phyloP scores from a whole-genome alignment of 2,888 invertebrate species.

The Autographa gamma region DNA sequence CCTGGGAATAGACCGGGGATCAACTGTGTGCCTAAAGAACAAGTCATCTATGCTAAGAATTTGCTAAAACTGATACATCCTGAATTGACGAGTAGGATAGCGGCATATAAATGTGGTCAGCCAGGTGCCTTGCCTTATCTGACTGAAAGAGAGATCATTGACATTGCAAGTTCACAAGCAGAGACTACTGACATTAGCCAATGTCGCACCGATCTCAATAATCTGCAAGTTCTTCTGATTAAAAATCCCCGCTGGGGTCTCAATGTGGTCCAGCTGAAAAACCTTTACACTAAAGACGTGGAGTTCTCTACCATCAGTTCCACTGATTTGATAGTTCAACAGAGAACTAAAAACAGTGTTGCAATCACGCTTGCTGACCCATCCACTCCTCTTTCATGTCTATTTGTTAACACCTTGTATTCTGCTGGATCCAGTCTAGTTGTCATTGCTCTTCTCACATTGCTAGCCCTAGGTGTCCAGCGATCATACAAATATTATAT shows the following conservation, averaged over 20 bases:
- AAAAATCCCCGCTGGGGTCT: constrained; percentile 93
- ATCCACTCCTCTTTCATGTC: constrained; percentile 90
- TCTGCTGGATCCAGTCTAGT: constrained; percentile 82
- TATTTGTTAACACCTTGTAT: constrained; percentile 89
- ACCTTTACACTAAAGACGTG: constrained; percentile 76
- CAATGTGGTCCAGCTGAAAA: constrained; percentile 86
- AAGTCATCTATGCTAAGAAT: constrained; percentile 90
- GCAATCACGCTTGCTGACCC: constrained; percentile 89
- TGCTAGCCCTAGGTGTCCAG: constrained; percentile 76
- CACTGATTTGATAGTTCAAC: constrained; percentile 87
- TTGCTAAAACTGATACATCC: constrained; percentile 91
- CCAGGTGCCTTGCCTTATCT: constrained; percentile 87
- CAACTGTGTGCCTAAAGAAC: constrained; percentile 91
- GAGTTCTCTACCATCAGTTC: constrained; percentile 72
- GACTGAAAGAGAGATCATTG: constrained; percentile 90
- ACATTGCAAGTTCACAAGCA: constrained; percentile 82
- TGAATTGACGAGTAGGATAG: constrained; percentile 89
- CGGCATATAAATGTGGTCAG: constrained; percentile 89
- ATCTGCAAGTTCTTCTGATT: constrained; percentile 91
- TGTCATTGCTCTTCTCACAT: constrained; percentile 75
- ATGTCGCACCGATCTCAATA: constrained; percentile 89
- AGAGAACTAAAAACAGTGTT: constrained; percentile 86
- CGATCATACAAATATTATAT: constrained; percentile 83
- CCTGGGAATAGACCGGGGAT: constrained; percentile 87
- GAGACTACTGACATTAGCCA: constrained; percentile 77